Conservation (phyloP, 2,113 vertebrate species). For the Varanus salvator region DNA sequence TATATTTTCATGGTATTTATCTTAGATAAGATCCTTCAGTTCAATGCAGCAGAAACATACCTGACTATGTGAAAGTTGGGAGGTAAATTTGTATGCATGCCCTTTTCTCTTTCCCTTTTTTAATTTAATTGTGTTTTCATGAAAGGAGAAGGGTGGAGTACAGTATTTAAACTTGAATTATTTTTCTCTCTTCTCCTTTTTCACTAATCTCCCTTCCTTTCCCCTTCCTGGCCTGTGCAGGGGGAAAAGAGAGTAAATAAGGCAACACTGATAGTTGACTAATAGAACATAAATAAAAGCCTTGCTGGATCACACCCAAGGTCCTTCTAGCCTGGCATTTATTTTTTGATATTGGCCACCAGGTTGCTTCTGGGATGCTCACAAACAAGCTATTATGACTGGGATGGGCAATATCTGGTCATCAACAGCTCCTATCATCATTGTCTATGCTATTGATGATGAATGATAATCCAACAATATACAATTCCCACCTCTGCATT, state of each 20-base stretch:
- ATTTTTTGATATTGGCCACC: not conserved
- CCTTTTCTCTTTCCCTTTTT: not conserved
- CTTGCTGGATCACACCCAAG: not conserved
- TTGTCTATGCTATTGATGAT: too few relatives aligned
- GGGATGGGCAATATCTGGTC: not conserved
- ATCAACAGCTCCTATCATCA: too few relatives aligned
- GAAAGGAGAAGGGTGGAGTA: not conserved
- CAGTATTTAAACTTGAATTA: not conserved
- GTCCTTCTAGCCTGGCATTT: not conserved
- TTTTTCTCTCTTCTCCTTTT: not conserved
- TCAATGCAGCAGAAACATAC: not conserved
- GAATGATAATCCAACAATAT: too few relatives aligned
- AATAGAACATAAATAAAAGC: not conserved
- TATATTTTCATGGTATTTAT: not conserved
- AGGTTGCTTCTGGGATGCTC: not conserved
- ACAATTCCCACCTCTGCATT: too few relatives aligned
- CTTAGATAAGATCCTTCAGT: not conserved
- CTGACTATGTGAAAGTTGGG: too few relatives aligned
- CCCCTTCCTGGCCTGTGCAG: not conserved
- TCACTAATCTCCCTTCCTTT: not conserved
- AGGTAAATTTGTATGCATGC: not conserved
- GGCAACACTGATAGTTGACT: not conserved
- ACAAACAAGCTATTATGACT: not conserved
- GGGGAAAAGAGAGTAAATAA: not conserved
- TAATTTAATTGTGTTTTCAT: not conserved